A percentile compares a stretch with the other conserved stretches of the same genome.
These are phyloP conservation scores for Apodemia hepburni DNA, from an alignment of 2,888 invertebrate genomes.

Conservation along the genomic window DNA sequence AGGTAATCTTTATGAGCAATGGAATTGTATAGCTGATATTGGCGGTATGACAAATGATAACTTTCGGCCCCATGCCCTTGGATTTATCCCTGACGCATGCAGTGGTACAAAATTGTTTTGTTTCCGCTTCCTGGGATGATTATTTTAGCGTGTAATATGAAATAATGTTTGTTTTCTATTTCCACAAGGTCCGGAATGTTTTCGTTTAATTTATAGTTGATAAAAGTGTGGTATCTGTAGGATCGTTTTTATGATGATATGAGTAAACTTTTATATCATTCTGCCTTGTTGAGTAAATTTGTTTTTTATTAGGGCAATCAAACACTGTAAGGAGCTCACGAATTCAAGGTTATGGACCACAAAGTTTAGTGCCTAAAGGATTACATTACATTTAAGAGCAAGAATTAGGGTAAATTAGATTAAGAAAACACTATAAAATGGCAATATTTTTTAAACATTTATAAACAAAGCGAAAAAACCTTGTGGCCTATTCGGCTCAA, in stretches of 20 bases:
- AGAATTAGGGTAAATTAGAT: background rate
- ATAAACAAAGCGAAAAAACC: too few species aligned
- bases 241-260: conserved; percentile 5
- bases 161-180: conserved; percentile 11
- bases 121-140: conserved; percentile 1
- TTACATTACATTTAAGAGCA: background rate
- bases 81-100: conserved; percentile 11
- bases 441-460: too few species aligned
- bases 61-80: conserved; percentile 10
- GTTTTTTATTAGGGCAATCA: background rate
- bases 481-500: too few species aligned
- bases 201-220: conserved; percentile 12
- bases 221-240: background rate
- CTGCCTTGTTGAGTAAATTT: conserved; percentile 1
- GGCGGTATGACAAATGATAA: conserved; percentile 6
- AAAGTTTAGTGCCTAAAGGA: background rate
- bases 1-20: conserved; percentile 3
- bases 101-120: conserved; percentile 11
- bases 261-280: background rate
- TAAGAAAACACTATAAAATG: too few species aligned
- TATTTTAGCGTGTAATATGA: conserved; percentile 11
- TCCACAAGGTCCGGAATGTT: background rate
- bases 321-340: background rate
- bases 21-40: background rate
- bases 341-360: background rate